Evolutionary conservation across 2,113 vertebrate species (phyloP).

Genomic region (Thermophis baileyi): DNA sequence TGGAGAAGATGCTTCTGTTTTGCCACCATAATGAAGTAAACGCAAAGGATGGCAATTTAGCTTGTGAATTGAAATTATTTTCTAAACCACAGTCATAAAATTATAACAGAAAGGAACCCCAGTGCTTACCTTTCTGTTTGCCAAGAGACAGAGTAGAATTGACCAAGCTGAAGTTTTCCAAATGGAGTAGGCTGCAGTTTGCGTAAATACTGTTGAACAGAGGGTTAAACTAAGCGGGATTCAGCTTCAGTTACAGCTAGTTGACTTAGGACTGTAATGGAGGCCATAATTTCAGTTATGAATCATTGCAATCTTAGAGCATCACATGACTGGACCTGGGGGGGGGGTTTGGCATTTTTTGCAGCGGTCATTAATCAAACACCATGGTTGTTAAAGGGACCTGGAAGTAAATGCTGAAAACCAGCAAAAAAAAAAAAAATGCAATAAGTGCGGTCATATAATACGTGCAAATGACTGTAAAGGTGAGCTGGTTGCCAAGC

Average conservation of each 20-base stretch:
- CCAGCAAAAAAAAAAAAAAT: neutral
- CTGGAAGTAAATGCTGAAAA: neutral
- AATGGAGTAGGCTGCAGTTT: neutral
- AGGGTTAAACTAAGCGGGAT: neutral
- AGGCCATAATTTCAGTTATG: neutral
- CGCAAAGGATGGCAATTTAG: neutral
- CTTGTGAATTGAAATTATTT: neutral
- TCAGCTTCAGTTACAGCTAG: neutral
- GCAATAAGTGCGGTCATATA: neutral
- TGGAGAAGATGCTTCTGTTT: neutral
- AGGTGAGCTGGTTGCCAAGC: neutral
- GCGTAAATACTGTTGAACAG: neutral
- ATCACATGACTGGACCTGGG: neutral
- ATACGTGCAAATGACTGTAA: neutral
- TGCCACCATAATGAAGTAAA: neutral
- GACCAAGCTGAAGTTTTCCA: neutral
- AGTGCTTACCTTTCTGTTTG: neutral
- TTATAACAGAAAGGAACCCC: neutral
- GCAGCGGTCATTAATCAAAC: neutral
- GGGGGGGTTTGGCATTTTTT: accelerated
- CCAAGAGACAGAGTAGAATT: neutral
- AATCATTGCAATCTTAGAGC: neutral
- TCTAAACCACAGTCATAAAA: neutral
- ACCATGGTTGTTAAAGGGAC: neutral
- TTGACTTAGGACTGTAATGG: neutral